A percentile compares a stretch with the other conserved stretches of the same genome.
Conservation (phyloP, 2,888 invertebrate genomes). For the Drosophila borealis region DNA sequence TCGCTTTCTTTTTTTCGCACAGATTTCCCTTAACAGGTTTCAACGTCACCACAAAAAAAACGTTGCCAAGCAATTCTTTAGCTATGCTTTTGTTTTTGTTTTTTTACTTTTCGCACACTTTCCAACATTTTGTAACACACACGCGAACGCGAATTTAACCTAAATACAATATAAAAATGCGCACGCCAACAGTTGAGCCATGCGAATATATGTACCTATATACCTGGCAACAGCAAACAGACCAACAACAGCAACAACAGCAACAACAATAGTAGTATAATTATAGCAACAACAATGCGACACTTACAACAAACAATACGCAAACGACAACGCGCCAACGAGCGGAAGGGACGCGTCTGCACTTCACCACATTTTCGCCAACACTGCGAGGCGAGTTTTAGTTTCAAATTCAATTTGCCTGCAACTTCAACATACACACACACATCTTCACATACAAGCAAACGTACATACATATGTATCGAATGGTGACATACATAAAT, state of each 20-base stretch:
- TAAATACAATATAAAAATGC: constrained; percentile 68
- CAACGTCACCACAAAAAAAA: constrained; percentile 56
- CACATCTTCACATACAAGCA: background rate
- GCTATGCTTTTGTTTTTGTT: constrained; percentile 30
- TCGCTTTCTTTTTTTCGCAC: constrained; percentile 69
- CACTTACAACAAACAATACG: constrained; percentile 57
- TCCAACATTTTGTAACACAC: constrained; percentile 77
- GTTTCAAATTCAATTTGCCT: constrained; percentile 54
- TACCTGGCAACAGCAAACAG: constrained; percentile 49
- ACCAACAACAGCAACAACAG: constrained; percentile 24
- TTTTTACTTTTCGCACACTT: constrained; percentile 73
- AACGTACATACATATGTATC: background rate
- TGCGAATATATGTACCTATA: constrained; percentile 37
- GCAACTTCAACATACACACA: constrained; percentile 43
- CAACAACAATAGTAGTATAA: constrained; percentile 11
- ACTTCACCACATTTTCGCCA: constrained; percentile 79
- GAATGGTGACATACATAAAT: background rate
- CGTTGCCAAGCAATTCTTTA: constrained; percentile 32
- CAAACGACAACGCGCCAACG: constrained; percentile 56
- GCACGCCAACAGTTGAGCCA: constrained; percentile 51
- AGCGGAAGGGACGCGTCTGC: constrained; percentile 61
- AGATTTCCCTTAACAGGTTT: constrained; percentile 59
- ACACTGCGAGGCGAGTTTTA: constrained; percentile 68
- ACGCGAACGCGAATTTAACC: constrained; percentile 80
- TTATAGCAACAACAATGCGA: constrained; percentile 9